Evolutionary conservation across 2,888 invertebrate species (phyloP).

Genomic region (Mycogona germanica): DNA sequence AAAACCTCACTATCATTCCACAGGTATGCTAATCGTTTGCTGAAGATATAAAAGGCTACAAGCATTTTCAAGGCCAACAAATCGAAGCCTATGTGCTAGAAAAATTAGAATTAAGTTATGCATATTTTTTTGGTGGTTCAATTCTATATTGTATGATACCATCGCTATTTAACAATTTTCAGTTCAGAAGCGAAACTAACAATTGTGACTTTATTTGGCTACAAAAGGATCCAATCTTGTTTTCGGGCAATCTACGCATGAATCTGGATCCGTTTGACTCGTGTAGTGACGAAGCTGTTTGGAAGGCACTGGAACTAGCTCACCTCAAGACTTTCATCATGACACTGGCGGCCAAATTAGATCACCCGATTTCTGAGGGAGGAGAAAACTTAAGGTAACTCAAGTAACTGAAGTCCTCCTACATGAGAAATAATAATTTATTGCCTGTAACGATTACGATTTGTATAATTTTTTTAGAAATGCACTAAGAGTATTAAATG

Average conservation of each 20-base stretch:
- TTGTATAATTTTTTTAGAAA: too few relatives aligned
- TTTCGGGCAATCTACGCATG: conserved; percentile 6
- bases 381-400: conserved; percentile 58
- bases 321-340: conserved; percentile 38
- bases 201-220: neutral
- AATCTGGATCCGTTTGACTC: conserved; percentile 30
- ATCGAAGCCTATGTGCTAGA: too few relatives aligned
- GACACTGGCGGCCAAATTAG: conserved; percentile 30
- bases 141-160: conserved; percentile 1
- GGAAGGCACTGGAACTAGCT: conserved; percentile 42
- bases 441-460: too few relatives aligned
- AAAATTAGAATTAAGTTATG: too few relatives aligned
- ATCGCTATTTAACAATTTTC: neutral
- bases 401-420: neutral
- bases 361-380: conserved; percentile 38
- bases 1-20: conserved; percentile 34
- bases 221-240: conserved; percentile 30
- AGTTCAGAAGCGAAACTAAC: too few relatives aligned
- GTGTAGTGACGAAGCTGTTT: conserved; percentile 40
- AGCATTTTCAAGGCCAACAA: too few relatives aligned
- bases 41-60: too few relatives aligned
- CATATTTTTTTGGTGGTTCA: neutral
- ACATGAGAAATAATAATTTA: neutral
- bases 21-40: conserved; percentile 27
- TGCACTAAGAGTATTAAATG: neutral